Base-by-base conservation (phyloP, 2,113 vertebrate genomes). In the Hirundichthys speculiger region DNA sequence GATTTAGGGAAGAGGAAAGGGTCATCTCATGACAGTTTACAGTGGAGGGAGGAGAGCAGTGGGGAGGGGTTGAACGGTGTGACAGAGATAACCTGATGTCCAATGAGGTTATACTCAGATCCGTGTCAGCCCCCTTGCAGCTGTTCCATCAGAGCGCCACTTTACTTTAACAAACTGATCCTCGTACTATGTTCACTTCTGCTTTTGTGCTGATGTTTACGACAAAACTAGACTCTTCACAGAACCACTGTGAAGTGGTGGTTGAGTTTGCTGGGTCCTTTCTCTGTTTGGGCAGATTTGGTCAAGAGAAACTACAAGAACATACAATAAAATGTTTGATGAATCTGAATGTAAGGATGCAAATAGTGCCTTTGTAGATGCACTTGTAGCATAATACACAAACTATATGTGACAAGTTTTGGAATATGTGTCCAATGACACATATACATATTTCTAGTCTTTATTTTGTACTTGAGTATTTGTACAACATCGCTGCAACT, bases 1-100 rank as follows among this genome's bases (percentile, higher is more conserved):
- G 54, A 73, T 64, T 66, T 39, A 55, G 70, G 58, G 38, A 16
- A 11, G 22, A 64, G 16, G 56, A 13, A 56, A 56, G 39, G 47
- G 41, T 41, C 13, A n/a, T 53, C 42, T 84, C 30, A 39, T 21
- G 71, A 74, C 43, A 60, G 62, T 60, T 78, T 76, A 83, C 65
- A 78, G 49, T 59, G 42, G 21, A 51, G 62, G 21, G 18, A 13
- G 20, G 16, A 15, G 53, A 53, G 59, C 21, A 61, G 42, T 41
- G 55, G 41, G 69, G 54, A 49, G 52, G 49, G 76, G 73, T 60
- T 79, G 77, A 56, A 74, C 39, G 63, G 83, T 61, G 67, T 59
- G 54, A 59, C 54, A 74, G 86, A 83, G 89, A 89, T 91, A 85
- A 84, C 73, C 86, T 77, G 76, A 81, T 64, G 64, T 69, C 81